A percentile compares a stretch with the other conserved stretches of the same genome.
Evolutionary conservation across 2,113 vertebrate genomes (phyloP).

Genomic region (Platichthys flesus): DNA sequence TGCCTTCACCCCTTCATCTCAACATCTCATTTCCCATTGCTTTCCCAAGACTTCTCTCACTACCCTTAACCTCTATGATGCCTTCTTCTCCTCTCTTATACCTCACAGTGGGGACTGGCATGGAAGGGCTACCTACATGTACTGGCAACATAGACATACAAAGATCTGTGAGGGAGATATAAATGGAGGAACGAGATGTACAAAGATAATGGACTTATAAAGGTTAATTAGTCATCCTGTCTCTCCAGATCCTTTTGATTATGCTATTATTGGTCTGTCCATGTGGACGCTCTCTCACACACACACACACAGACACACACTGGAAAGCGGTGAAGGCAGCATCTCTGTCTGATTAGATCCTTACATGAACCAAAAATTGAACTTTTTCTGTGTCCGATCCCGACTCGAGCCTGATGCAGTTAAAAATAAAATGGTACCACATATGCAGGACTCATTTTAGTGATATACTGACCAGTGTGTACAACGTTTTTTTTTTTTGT

Average conservation of each 20-base stretch:
- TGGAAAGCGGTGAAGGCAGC: no score
- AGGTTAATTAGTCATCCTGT: no score
- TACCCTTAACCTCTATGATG: slow-evolving; percentile 41
- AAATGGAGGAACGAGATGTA: background rate
- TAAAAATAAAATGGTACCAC: background rate
- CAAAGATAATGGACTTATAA: no score
- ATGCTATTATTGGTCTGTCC: background rate
- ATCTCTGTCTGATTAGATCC: no score
- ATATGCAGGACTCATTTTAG: no score
- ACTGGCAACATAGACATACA: background rate
- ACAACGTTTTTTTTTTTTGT: no score
- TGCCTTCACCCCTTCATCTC: slow-evolving; percentile 30
- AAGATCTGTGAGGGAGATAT: background rate
- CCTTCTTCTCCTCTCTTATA: background rate
- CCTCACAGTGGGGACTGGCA: background rate
- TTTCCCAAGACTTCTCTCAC: slow-evolving; percentile 28
- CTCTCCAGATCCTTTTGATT: background rate
- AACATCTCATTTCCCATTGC: background rate
- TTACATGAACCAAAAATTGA: no score
- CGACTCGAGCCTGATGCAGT: no score
- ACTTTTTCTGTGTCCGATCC: no score
- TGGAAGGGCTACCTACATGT: background rate
- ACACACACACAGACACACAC: background rate
- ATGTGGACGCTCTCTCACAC: background rate
- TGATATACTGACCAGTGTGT: background rate